Evolutionary conservation across 2,113 vertebrate species (phyloP), one percentile per base, ranked within the genome.

Genomic region (Butorides virescens): DNA sequence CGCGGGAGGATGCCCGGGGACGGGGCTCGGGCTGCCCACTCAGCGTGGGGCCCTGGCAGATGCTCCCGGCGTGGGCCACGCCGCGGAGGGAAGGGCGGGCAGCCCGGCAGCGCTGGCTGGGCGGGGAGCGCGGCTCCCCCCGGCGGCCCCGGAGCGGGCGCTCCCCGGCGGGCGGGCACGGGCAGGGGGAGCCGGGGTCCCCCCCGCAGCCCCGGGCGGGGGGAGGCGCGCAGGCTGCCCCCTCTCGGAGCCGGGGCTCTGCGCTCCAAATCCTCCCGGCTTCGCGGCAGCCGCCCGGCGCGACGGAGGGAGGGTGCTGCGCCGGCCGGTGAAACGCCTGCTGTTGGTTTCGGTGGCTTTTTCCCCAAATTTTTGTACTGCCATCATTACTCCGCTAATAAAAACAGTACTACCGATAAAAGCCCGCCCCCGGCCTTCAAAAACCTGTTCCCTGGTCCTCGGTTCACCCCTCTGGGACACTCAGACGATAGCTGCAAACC

Each of bases 251-350:
- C 5, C 0, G 3, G 7, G 8, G 18, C 36, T 61, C 44, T 47
- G 46, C 67, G 8, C 65, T 30, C 68, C 19, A 72, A 85, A 17
- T 29, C 44, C 53, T 44, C 6, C 4, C 27, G 0, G 0, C 49
- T 68, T n/a, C 3, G 10, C 1, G 0, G 7, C 6, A 34, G 37
- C 5, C 23, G 15, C 32, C 49, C 50, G 18, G 61, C 32, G 3
- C 29, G 10, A 13, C 0, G 2, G 13, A 62, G 52, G 36, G 46
- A 71, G 7, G 22, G 29, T 47, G 22, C 22, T 10, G 10, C 0
- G 0, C 26, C 4, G 1, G 34, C 56, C 1, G 7, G 9, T 42
- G 42, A 65, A 56, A n/a, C 19, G 25, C 13, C 39, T 5, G 3
- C 16, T 71, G 32, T 29, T 6, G 3, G 8, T 46, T 85, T 68